phyloP scores from a whole-genome alignment of 30 jellyfish, hydroid and myxozoan species.

The Haliclystus octoradiatus region DNA sequence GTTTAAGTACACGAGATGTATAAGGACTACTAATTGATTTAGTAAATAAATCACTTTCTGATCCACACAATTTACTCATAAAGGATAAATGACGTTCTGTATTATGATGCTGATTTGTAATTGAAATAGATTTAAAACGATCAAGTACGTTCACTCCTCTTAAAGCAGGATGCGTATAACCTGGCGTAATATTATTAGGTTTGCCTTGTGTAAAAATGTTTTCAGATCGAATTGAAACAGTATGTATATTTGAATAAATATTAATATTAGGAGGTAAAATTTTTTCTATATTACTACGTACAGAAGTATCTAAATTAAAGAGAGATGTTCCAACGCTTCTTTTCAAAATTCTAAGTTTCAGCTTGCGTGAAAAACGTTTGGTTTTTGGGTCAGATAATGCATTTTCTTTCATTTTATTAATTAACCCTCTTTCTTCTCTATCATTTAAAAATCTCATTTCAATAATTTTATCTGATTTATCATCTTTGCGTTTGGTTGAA shows the following conservation, averaged over 20 bases:
- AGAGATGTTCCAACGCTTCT: constrained; percentile 66
- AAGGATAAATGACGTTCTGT: constrained; percentile 1
- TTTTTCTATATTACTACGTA: constrained; percentile 19
- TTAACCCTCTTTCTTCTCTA: constrained; percentile 60
- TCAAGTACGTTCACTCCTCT: constrained; percentile 82
- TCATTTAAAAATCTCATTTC: constrained; percentile 31
- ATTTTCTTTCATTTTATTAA: constrained; percentile 30
- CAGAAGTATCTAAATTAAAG: constrained; percentile 48
- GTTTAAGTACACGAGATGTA: constrained; percentile 88
- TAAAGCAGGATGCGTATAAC: constrained; percentile 85
- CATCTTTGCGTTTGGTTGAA: not conserved
- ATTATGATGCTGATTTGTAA: not conserved
- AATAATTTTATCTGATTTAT: not conserved
- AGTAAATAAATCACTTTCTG: constrained; percentile 32
- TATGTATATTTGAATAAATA: not conserved
- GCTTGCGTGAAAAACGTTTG: constrained; percentile 58
- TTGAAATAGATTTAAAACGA: constrained; percentile 20
- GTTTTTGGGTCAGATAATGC: constrained; percentile 56
- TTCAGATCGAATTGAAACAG: not conserved
- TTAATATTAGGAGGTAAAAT: constrained; percentile 28
- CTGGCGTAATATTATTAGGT: not conserved
- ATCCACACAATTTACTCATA: constrained; percentile 58
- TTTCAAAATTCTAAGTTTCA: constrained; percentile 52
- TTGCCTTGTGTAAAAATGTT: not conserved
- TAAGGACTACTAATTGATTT: constrained; percentile 90